Conservation (phyloP, 2,113 vertebrate species). For the Otocyon megalotis region DNA sequence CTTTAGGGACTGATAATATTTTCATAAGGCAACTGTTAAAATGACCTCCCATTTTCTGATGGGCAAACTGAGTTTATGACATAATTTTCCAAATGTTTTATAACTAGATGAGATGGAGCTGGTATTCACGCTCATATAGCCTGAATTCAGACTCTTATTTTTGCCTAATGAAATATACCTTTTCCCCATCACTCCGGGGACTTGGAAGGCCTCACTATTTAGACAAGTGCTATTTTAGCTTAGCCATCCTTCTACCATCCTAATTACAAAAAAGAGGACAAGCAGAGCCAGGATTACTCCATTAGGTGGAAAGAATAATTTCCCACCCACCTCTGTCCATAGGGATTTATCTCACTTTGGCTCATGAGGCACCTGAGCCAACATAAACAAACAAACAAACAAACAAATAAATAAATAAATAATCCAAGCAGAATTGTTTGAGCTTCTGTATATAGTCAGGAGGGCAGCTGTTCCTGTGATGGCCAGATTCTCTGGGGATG, state of each 20-base stretch:
- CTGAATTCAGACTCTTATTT: background rate
- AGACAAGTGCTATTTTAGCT: background rate
- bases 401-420: background rate
- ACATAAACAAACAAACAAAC: background rate
- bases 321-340: background rate
- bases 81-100: background rate
- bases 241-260: background rate
- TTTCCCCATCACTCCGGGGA: background rate
- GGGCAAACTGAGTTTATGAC: background rate
- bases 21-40: background rate
- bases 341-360: background rate
- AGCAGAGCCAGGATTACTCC: background rate
- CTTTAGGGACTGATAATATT: background rate
- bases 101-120: background rate
- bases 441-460: constrained; percentile 24
- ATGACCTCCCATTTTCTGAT: background rate
- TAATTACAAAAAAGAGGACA: background rate
- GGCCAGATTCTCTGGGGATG: constrained; percentile 62
- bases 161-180: background rate
- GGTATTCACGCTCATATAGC: background rate
- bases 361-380: constrained; percentile 46
- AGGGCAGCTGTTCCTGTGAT: constrained; percentile 65
- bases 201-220: background rate
- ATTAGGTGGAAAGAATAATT: constrained; percentile 8
- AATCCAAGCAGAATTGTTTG: constrained; percentile 7